Evolutionary conservation across 2,888 invertebrate genomes (phyloP), one percentile per base, ranked within the genome.

Genomic region (Brachypterus glaber): DNA sequence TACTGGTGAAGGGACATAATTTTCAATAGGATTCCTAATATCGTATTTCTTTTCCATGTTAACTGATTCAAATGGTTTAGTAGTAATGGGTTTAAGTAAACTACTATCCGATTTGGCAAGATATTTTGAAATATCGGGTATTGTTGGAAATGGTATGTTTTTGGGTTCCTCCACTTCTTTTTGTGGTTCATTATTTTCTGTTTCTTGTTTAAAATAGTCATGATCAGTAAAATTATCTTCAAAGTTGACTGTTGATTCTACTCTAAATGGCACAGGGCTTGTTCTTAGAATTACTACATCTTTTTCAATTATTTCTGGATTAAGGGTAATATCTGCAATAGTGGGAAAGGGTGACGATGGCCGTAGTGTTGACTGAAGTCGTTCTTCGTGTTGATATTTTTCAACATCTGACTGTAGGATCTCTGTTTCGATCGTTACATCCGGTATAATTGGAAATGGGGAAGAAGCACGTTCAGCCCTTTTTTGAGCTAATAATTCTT

Each of bases 311-410:
- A 62, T 41, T 41, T 62, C 61, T 9, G 59, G 58, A 34, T 58
- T 56, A 32, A 54, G 35, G 4, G 44, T 52, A 18, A 62, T 47
- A 44, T 64, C 58, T 7, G 57, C 54, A 32, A 64, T 62, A 9
- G 30, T 44, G 5, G 63, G 63, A 47, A 63, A 63, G 9, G 60
- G 59, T 1, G 62, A 60, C 4, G 44, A 30, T 12, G 55, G 44
- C 37, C 54, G 43, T 13, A 51, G 5, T 24, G 43, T 29, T 3
- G 55, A 52, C 24, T 45, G 40, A 7, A 53, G 15, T 8, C 34
- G 14, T 43, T 49, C 15, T 4, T 49, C 39, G 12, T 45, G 9
- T 37, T 50, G 46, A 41, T 54, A 53, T 18, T 46, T 42, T 12
- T 46, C 39, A 18, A 58, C 38, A 39, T 58, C 53, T 8, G 18